Evolutionary conservation across 2,888 invertebrate species (phyloP).

Genomic region (Lasioglossum malachurum): DNA sequence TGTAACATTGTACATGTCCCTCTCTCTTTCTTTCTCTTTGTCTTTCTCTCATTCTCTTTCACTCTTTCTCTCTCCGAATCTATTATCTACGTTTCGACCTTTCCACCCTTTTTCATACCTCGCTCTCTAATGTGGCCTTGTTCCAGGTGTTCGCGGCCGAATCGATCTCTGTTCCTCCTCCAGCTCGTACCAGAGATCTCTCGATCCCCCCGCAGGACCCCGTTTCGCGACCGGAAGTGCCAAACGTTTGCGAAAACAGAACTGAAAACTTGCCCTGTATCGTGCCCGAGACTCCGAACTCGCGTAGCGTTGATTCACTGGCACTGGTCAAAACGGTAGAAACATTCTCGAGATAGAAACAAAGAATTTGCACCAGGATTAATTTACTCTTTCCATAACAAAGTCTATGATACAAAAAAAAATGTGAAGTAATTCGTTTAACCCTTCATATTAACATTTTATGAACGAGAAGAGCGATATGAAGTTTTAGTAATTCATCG

Average conservation of each 20-base stretch:
- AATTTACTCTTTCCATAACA: neutral
- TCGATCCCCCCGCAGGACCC: neutral
- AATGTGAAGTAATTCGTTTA: neutral
- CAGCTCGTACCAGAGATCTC: neutral
- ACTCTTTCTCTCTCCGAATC: neutral
- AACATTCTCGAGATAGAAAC: neutral
- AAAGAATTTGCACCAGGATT: neutral
- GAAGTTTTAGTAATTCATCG: no score
- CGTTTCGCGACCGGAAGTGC: conserved; percentile 3
- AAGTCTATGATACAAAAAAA: neutral
- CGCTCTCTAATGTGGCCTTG: conserved; percentile 59
- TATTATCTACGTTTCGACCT: neutral
- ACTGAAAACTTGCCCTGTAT: neutral
- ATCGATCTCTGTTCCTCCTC: conserved; percentile 27
- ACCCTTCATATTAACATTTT: neutral
- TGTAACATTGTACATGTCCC: conserved; percentile 33
- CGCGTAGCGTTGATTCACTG: neutral
- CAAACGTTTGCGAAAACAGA: neutral
- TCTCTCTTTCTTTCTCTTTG: conserved; percentile 19
- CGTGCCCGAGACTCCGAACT: neutral
- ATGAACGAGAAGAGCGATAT: no score
- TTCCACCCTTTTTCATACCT: conserved; percentile 12
- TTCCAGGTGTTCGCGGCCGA: conserved; percentile 59
- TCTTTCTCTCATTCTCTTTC: neutral
- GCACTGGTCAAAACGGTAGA: neutral